Percentiles rank a stretch among this genome's conserved stretches.
phyloP scores from a whole-genome alignment of 2,113 vertebrate species.

The Salvator merianae region DNA sequence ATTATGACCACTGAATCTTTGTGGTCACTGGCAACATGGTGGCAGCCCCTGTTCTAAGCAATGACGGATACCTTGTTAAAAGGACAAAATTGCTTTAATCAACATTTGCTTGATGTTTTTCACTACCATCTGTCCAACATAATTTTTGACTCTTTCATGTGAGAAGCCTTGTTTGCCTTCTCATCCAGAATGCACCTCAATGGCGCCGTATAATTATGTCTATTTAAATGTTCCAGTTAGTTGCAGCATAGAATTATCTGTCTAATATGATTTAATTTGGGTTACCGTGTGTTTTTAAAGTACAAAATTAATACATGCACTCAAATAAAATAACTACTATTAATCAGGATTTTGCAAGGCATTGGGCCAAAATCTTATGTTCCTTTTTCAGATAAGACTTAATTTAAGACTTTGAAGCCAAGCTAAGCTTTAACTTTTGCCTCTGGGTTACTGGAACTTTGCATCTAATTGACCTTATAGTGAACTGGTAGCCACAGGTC shows the following conservation, averaged over 20 bases:
- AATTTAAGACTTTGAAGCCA: conserved; percentile 22
- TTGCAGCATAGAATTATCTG: not conserved
- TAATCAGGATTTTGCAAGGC: conserved; percentile 11
- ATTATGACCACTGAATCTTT: too few relatives aligned
- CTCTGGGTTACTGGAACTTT: conserved; percentile 31
- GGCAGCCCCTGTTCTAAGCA: not conserved
- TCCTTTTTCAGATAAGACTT: not conserved
- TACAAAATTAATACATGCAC: not conserved
- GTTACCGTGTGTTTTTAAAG: not conserved
- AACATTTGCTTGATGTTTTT: not conserved
- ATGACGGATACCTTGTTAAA: not conserved
- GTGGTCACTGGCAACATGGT: not conserved
- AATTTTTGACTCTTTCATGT: not conserved
- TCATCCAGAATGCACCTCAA: conserved; percentile 27
- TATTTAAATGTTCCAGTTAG: conserved; percentile 13
- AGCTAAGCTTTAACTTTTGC: conserved; percentile 41
- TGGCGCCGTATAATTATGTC: not conserved
- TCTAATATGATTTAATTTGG: not conserved
- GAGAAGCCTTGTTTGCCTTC: not conserved
- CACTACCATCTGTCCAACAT: not conserved
- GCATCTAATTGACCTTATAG: not conserved
- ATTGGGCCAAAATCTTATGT: conserved; percentile 1
- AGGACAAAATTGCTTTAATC: not conserved
- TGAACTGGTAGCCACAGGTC: conserved; percentile 24
- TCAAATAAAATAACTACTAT: conserved; percentile 20